Conservation (phyloP, 1,140 invertebrate species). For the Cherax quadricarinatus region DNA sequence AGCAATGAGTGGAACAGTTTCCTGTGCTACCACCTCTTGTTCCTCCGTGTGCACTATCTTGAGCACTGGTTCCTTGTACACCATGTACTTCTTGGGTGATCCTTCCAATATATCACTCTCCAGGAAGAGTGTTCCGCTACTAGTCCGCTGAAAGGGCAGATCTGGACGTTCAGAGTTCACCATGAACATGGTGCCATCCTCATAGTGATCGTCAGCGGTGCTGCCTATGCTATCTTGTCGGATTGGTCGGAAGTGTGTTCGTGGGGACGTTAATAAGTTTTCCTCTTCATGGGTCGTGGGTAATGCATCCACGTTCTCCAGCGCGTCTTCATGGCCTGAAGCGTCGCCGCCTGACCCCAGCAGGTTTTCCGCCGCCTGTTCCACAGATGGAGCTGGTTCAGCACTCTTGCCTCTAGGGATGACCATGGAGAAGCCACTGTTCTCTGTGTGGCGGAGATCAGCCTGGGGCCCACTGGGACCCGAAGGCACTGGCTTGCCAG, state of each 20-base stretch:
- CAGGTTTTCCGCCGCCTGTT: conserved; percentile 21
- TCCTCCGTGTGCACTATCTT: conserved; percentile 47
- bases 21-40: conserved; percentile 15
- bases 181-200: conserved; percentile 82
- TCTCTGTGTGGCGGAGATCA: conserved; percentile 66
- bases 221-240: conserved; percentile 77
- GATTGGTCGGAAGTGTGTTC: conserved; percentile 87
- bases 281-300: conserved; percentile 78
- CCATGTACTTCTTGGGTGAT: conserved; percentile 79
- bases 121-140: conserved; percentile 76
- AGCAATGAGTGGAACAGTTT: conserved; percentile 74
- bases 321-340: background rate
- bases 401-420: conserved; percentile 66
- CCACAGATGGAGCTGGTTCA: conserved; percentile 16
- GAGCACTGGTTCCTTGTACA: conserved; percentile 76
- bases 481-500: conserved; percentile 46
- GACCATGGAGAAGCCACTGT: conserved; percentile 68
- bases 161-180: conserved; percentile 77
- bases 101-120: conserved; percentile 75
- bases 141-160: conserved; percentile 77
- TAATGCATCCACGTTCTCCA: conserved; percentile 23
- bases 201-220: conserved; percentile 76
- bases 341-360: background rate
- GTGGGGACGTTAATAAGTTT: conserved; percentile 83
- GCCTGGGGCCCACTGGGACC: conserved; percentile 67